Evolutionary conservation across 2,888 invertebrate species (phyloP).

Genomic region (Lepidocyrtoides sp.): DNA sequence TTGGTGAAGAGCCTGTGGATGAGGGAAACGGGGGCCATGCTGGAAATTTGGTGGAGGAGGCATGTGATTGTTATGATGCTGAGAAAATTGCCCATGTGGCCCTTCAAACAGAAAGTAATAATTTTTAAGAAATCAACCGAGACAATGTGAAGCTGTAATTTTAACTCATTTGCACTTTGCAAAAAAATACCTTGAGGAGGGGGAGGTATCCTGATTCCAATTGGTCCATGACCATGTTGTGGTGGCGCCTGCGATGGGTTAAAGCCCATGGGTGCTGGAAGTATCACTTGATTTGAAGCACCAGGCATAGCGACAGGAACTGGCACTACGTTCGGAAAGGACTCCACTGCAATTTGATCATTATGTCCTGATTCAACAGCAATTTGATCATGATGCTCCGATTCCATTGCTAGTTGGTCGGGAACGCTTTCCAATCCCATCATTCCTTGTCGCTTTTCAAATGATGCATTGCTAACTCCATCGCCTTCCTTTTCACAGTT

Average conservation of each 20-base stretch:
- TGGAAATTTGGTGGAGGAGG: slow-evolving; percentile 75
- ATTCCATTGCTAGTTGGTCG: slow-evolving; percentile 84
- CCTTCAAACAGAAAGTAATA: slow-evolving; percentile 41
- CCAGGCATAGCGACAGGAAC: slow-evolving; percentile 82
- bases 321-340: slow-evolving; percentile 79
- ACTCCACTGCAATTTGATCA: slow-evolving; percentile 79
- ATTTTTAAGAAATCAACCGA: too few species aligned
- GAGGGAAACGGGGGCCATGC: slow-evolving; percentile 71
- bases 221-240: slow-evolving; percentile 63
- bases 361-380: slow-evolving; percentile 79
- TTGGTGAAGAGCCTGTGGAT: slow-evolving; percentile 78
- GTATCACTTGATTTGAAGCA: slow-evolving; percentile 82
- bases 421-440: slow-evolving; percentile 79
- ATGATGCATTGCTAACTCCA: slow-evolving; percentile 53
- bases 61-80: slow-evolving; percentile 66
- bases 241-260: slow-evolving; percentile 73
- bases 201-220: slow-evolving; percentile 67
- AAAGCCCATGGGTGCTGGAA: slow-evolving; percentile 82
- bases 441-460: slow-evolving; percentile 83
- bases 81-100: slow-evolving; percentile 78
- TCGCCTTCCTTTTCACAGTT: slow-evolving; percentile 51
- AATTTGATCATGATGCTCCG: slow-evolving; percentile 81
- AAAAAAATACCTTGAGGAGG: slow-evolving; percentile 76
- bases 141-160: too few species aligned
- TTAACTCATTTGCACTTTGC: too few species aligned